Evolutionary conservation across 2,888 invertebrate species (phyloP).

Genomic region (Nebria brevicollis): DNA sequence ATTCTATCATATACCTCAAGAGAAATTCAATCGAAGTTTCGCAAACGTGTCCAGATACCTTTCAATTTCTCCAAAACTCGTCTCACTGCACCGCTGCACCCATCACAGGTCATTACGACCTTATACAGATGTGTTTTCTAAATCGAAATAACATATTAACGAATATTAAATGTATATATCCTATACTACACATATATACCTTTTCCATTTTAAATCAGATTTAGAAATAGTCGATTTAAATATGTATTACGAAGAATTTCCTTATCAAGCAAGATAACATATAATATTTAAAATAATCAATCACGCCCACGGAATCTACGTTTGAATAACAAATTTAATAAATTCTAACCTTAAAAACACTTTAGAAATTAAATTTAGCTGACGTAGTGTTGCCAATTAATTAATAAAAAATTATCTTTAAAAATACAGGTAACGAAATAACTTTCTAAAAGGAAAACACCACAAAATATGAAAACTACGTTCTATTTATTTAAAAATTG

Average conservation of each 20-base stretch:
- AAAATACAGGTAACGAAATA: no score
- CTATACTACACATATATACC: background rate
- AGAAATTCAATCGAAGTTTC: constrained; percentile 15
- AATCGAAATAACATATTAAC: constrained; percentile 53
- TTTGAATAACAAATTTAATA: background rate
- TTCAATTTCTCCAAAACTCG: constrained; percentile 84
- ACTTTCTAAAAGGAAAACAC: background rate
- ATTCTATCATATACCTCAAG: background rate
- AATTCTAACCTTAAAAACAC: background rate
- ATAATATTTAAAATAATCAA: background rate
- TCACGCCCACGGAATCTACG: background rate
- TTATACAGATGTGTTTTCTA: constrained; percentile 76
- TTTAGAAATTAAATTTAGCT: background rate
- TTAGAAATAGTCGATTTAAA: background rate
- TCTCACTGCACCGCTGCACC: constrained; percentile 89
- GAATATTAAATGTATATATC: background rate
- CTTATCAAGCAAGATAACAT: constrained; percentile 11
- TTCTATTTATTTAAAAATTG: background rate
- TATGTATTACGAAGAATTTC: background rate
- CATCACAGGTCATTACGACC: constrained; percentile 95
- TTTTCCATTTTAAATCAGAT: constrained; percentile 6
- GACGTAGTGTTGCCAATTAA: background rate
- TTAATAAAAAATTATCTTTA: no score
- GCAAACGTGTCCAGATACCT: constrained; percentile 63
- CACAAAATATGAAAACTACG: background rate